These are phyloP conservation scores for Drosophila erecta DNA, from an alignment of 1,140 invertebrate species.

Conservation along the genomic window DNA sequence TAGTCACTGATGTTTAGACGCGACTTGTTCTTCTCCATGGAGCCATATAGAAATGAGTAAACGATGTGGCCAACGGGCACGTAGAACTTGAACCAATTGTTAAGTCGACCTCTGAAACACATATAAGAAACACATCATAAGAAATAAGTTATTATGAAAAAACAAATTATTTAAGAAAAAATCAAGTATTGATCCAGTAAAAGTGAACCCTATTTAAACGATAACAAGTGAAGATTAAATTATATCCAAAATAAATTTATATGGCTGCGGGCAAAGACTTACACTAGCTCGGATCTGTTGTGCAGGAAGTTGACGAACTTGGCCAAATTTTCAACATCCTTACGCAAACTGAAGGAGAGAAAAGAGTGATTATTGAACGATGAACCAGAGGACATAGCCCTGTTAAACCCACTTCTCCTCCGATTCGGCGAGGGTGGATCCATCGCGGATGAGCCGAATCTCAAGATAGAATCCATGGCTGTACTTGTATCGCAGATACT, in stretches of 20 bases:
- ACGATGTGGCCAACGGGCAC: conserved; percentile 69
- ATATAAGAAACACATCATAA: no score
- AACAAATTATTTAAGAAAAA: no score
- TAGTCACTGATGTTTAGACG: conserved; percentile 74
- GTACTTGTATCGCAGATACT: conserved; percentile 73
- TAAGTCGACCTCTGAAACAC: conserved; percentile 28
- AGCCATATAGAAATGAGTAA: conserved; percentile 72
- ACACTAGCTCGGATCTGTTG: conserved; percentile 70
- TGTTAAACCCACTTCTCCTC: conserved; percentile 60
- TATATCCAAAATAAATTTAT: no score
- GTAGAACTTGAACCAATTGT: conserved; percentile 76
- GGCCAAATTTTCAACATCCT: conserved; percentile 71
- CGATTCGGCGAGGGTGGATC: conserved; percentile 49
- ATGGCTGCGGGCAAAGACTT: conserved; percentile 19
- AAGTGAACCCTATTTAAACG: no score
- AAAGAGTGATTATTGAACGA: not conserved
- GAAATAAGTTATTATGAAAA: not conserved
- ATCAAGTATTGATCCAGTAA: no score
- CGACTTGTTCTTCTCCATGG: conserved; percentile 72
- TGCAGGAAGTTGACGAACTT: conserved; percentile 72
- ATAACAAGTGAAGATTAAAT: no score
- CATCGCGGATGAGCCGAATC: conserved; percentile 65
- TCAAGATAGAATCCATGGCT: conserved; percentile 74
- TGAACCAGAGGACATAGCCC: no score
- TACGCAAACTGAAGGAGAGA: conserved; percentile 52